Percentiles rank a stretch among this genome's conserved stretches.
Evolutionary conservation across 1,140 invertebrate species (phyloP).

Genomic region (Arctopsyche grandis): DNA sequence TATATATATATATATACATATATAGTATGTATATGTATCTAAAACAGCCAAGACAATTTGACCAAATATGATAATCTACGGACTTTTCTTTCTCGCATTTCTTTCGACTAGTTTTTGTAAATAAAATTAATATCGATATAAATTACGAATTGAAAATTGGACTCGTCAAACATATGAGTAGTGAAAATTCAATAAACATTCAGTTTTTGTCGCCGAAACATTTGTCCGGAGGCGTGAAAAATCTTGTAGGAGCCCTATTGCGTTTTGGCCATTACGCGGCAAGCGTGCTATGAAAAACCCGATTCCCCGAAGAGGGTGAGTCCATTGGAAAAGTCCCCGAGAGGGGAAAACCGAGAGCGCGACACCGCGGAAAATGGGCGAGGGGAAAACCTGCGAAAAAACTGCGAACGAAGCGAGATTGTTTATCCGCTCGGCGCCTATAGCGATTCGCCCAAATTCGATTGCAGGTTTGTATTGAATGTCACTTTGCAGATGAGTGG

Average conservation of each 20-base stretch:
- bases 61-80: no score
- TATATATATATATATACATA: no score
- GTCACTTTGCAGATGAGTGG: conserved; percentile 14
- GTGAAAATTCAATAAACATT: no score
- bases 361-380: neutral
- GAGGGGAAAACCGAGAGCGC: neutral
- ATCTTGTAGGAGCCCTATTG: conserved; percentile 5
- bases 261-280: conserved; percentile 29
- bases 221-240: conserved; percentile 5
- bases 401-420: conserved; percentile 11
- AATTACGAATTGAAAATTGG: no score
- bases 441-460: conserved; percentile 21
- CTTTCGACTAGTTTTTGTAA: no score
- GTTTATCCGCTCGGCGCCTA: conserved; percentile 2
- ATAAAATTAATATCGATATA: no score
- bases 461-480: neutral
- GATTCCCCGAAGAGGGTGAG: neutral
- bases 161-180: no score
- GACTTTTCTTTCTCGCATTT: no score
- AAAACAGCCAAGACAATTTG: no score
- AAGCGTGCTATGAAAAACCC: conserved; percentile 32
- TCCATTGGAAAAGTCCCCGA: neutral
- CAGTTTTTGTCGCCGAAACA: no score
- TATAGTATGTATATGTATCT: no score
- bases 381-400: neutral